phyloP scores from a whole-genome alignment of 1,140 invertebrate genomes.

The Drosophila sechellia region DNA sequence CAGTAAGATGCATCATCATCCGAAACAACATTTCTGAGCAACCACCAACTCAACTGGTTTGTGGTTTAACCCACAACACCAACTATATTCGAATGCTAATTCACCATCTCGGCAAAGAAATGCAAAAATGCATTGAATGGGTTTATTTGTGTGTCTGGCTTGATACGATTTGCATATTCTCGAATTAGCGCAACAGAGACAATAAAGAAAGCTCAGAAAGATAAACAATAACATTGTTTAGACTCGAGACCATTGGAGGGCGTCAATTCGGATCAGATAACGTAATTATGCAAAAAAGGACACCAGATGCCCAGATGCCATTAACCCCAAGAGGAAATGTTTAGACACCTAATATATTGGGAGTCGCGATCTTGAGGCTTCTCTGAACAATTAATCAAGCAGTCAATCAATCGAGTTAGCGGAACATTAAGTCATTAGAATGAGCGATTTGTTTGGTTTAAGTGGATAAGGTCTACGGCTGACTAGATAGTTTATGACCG shows the following conservation, averaged over 20 bases:
- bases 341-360: background rate
- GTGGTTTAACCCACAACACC: constrained; percentile 51
- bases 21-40: constrained; percentile 14
- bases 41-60: constrained; percentile 46
- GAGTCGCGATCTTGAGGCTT: constrained; percentile 23
- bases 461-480: constrained; percentile 10
- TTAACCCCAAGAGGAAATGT: constrained; percentile 50
- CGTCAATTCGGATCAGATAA: background rate
- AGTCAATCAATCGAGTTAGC: constrained; percentile 42
- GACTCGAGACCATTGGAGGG: constrained; percentile 6
- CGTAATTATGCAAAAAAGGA: constrained; percentile 34
- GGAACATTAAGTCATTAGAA: constrained; percentile 43
- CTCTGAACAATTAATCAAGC: constrained; percentile 17
- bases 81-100: constrained; percentile 74
- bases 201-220: constrained; percentile 32
- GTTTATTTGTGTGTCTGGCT: constrained; percentile 41
- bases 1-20: constrained; percentile 20
- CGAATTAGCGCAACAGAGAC: constrained; percentile 35
- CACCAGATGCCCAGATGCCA: constrained; percentile 51
- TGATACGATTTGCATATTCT: constrained; percentile 56
- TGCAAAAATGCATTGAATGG: constrained; percentile 36
- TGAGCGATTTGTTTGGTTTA: background rate
- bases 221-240: constrained; percentile 31
- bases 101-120: constrained; percentile 43
- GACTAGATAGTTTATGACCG: constrained; percentile 38